Evolutionary conservation across 2,888 invertebrate species (phyloP).

Genomic region (Dryadula phaetusa): DNA sequence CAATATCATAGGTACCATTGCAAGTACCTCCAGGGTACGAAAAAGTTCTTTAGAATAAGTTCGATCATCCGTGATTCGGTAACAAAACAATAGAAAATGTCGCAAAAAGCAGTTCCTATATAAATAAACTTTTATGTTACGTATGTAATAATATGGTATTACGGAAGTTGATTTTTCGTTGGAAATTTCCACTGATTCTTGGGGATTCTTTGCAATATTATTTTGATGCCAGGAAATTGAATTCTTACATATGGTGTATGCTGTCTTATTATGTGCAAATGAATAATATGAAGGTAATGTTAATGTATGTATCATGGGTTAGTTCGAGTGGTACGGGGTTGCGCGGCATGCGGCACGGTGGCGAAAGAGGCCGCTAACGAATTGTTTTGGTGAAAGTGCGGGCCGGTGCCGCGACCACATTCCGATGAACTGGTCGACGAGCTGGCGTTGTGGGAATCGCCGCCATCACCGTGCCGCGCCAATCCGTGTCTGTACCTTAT

Average conservation of each 20-base stretch:
- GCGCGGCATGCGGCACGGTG: slow-evolving; percentile 75
- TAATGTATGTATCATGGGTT: slow-evolving; percentile 67
- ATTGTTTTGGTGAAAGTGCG: slow-evolving; percentile 85
- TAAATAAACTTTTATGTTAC: not conserved
- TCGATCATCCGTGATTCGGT: not conserved
- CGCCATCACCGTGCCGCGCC: slow-evolving; percentile 72
- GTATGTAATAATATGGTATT: not conserved
- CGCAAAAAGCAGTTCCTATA: not conserved
- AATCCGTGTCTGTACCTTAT: slow-evolving; percentile 65
- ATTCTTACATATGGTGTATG: not conserved
- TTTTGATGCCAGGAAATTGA: not conserved
- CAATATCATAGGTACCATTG: no score
- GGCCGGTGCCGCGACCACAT: slow-evolving; percentile 83
- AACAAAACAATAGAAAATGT: not conserved
- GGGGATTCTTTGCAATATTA: not conserved
- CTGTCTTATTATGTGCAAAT: slow-evolving; percentile 20
- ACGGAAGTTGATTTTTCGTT: not conserved
- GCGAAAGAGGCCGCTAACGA: slow-evolving; percentile 84
- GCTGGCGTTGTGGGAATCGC: slow-evolving; percentile 84
- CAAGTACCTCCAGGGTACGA: no score
- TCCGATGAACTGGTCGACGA: slow-evolving; percentile 82
- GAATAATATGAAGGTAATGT: slow-evolving; percentile 51
- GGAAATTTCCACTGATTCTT: slow-evolving; percentile 10
- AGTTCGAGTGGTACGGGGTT: slow-evolving; percentile 60
- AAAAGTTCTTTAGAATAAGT: not conserved